Percentiles rank a stretch among this genome's conserved stretches.
Evolutionary conservation across 2,888 invertebrate species (phyloP).

Genomic region (Camptogramma bilineatum): DNA sequence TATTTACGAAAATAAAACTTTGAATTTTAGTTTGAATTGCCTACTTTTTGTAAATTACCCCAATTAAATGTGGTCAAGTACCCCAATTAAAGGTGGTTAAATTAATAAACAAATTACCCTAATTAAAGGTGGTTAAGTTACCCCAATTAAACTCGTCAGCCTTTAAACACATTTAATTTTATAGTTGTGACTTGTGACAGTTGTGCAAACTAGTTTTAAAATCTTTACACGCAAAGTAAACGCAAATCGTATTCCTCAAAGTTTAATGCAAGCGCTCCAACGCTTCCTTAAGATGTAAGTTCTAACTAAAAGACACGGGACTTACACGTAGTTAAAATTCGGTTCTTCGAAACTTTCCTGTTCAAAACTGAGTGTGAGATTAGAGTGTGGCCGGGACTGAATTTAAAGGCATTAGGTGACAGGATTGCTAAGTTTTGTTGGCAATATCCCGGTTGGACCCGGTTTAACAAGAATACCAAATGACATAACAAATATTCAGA

Average conservation of each 20-base stretch:
- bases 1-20: no score
- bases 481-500: neutral
- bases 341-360: conserved; percentile 26
- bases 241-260: conserved; percentile 23
- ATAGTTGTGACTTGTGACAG: no score
- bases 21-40: no score
- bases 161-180: no score
- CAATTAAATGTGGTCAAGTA: no score
- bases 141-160: no score
- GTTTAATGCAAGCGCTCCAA: conserved; percentile 13
- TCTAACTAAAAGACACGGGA: conserved; percentile 22
- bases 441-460: neutral
- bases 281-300: conserved; percentile 17
- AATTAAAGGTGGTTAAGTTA: no score
- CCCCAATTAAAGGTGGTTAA: no score
- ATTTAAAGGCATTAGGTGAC: conserved; percentile 21
- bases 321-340: conserved; percentile 37
- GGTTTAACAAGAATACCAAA: conserved; percentile 3
- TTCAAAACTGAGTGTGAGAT: conserved; percentile 28
- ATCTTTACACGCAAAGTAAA: no score
- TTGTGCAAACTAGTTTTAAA: no score
- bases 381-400: conserved; percentile 26
- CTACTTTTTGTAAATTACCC: no score
- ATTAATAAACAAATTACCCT: no score
- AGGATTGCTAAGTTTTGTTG: conserved; percentile 14